phyloP scores from a whole-genome alignment of 2,888 invertebrate genomes.

The Apamea crenata region DNA sequence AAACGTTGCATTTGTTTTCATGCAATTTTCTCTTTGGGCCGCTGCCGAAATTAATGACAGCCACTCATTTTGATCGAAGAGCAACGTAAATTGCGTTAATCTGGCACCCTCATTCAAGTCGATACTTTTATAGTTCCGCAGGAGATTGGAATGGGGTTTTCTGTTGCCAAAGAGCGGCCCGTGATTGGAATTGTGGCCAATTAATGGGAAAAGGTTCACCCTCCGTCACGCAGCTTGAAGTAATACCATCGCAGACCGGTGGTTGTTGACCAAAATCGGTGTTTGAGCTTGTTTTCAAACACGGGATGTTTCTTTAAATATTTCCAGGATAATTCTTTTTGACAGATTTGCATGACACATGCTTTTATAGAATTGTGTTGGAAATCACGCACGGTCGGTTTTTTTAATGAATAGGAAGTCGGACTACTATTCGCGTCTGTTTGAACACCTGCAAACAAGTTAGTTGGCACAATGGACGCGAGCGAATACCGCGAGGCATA shows the following conservation, averaged over 20 bases:
- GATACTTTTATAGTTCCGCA: slow-evolving; percentile 41
- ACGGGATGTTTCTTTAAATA: not conserved
- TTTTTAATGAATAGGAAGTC: not conserved
- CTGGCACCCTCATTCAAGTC: not conserved
- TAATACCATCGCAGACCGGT: slow-evolving; percentile 38
- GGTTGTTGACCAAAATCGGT: slow-evolving; percentile 13
- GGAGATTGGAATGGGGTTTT: slow-evolving; percentile 53
- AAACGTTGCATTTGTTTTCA: not conserved
- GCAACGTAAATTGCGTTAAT: slow-evolving; percentile 4
- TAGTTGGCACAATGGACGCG: not conserved
- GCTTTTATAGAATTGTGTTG: not conserved
- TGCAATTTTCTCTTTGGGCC: not conserved
- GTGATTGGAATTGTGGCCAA: slow-evolving; percentile 52
- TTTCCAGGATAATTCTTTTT: not conserved
- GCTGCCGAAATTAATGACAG: not conserved
- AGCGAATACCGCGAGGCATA: not conserved
- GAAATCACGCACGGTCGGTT: not conserved
- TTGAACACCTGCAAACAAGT: not conserved
- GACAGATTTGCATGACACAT: not conserved
- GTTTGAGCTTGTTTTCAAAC: not conserved
- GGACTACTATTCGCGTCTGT: not conserved
- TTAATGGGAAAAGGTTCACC: slow-evolving; percentile 52
- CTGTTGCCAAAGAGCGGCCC: slow-evolving; percentile 33
- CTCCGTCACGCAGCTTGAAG: slow-evolving; percentile 39
- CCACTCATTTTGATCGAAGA: slow-evolving; percentile 3